Evolutionary conservation across 2,113 vertebrate species (phyloP).

Genomic region (Arvicanthis niloticus): DNA sequence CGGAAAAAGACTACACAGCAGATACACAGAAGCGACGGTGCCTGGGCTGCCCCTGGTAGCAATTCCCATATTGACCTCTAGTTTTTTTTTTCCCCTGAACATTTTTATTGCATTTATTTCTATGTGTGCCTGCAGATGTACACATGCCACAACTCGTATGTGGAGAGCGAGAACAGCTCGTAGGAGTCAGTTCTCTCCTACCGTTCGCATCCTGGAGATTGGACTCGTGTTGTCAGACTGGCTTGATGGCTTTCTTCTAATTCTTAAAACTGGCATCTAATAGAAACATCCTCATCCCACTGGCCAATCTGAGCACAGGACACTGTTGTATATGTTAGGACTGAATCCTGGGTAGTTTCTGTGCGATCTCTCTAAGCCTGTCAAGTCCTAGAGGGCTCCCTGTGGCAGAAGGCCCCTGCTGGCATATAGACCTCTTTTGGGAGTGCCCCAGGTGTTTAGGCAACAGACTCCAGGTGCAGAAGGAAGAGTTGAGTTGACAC

Average conservation of each 20-base stretch:
- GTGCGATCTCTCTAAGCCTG: neutral
- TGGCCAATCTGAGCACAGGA: neutral
- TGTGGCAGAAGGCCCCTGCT: neutral
- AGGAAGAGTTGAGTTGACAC: neutral
- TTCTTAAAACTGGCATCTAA: neutral
- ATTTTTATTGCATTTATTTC: neutral
- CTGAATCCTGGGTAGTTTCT: neutral
- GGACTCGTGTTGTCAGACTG: neutral
- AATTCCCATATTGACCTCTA: neutral
- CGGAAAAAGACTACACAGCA: neutral
- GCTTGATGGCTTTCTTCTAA: neutral
- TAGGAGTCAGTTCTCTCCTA: neutral
- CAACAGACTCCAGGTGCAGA: neutral
- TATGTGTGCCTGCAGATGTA: neutral
- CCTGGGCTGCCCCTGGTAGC: neutral
- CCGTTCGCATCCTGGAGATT: neutral
- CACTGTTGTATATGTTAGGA: neutral
- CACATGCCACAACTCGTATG: neutral
- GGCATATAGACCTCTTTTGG: neutral
- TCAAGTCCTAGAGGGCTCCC: neutral
- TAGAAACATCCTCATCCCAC: neutral
- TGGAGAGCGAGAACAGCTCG: neutral
- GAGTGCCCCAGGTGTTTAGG: neutral
- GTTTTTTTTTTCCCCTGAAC: neutral
- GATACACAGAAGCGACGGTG: neutral